phyloP scores from a whole-genome alignment of 2,888 invertebrate genomes.

The Caenorhabditis zanzibari region DNA sequence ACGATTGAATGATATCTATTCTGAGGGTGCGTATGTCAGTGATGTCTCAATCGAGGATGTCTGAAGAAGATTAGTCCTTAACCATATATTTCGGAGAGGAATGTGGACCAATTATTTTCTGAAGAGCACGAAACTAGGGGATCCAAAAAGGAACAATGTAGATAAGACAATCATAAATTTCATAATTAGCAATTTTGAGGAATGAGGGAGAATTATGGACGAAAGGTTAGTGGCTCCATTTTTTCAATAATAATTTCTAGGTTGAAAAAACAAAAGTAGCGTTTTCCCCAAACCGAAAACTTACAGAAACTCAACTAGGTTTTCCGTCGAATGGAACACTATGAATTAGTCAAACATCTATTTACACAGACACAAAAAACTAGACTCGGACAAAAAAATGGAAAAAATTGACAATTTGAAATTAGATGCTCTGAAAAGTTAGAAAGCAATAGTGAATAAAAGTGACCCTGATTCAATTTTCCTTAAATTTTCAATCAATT shows the following conservation, averaged over 20 bases:
- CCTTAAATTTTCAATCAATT: slow-evolving; percentile 7
- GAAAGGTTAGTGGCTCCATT: too few relatives aligned
- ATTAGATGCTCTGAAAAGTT: not conserved
- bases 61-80: not conserved
- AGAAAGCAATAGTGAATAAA: not conserved
- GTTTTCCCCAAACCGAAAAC: too few relatives aligned
- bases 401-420: not conserved
- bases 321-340: not conserved
- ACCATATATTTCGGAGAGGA: too few relatives aligned
- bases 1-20: slow-evolving; percentile 21
- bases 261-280: too few relatives aligned
- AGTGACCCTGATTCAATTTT: not conserved
- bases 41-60: not conserved
- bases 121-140: too few relatives aligned
- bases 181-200: too few relatives aligned
- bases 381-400: not conserved
- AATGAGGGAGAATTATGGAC: too few relatives aligned
- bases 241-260: too few relatives aligned
- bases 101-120: too few relatives aligned
- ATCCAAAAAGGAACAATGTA: too few relatives aligned
- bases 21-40: not conserved
- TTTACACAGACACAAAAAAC: not conserved
- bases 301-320: not conserved
- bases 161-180: too few relatives aligned
- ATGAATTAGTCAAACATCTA: not conserved